These are phyloP conservation scores for Sturnus vulgaris DNA, from an alignment of 2,113 vertebrate species.

Conservation along the genomic window DNA sequence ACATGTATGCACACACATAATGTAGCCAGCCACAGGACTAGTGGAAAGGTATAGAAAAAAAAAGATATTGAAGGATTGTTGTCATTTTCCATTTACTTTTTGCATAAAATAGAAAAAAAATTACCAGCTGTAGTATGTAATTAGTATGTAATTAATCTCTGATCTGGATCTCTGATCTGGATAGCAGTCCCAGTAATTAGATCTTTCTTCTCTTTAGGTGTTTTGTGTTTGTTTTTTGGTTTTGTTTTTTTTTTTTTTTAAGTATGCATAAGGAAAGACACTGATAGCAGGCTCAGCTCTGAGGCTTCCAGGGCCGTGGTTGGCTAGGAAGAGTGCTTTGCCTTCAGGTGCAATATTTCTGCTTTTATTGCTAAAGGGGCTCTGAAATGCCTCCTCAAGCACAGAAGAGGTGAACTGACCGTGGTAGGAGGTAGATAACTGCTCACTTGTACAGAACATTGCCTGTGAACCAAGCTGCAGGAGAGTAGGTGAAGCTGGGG, in stretches of 20 bases:
- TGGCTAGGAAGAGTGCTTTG: neutral
- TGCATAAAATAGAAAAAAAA: neutral
- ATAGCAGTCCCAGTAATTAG: neutral
- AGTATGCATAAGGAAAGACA: neutral
- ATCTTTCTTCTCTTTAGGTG: neutral
- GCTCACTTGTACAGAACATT: neutral
- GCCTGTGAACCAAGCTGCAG: neutral
- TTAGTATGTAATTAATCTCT: neutral
- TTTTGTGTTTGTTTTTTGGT: neutral
- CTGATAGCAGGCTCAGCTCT: neutral
- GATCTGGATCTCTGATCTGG: neutral
- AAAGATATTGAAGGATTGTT: neutral
- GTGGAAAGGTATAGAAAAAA: neutral
- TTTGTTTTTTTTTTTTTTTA: neutral
- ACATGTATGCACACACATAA: fast-evolving
- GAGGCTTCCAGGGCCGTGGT: neutral
- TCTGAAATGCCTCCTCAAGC: neutral
- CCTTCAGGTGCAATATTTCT: neutral
- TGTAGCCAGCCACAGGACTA: neutral
- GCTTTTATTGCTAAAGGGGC: neutral
- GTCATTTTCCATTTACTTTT: neutral
- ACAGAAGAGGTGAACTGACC: neutral
- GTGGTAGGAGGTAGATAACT: neutral
- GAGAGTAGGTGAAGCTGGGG: neutral
- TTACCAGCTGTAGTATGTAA: neutral